Conservation (phyloP, 2,797 vertebrate genomes). For the Macrochelys suwanniensis region DNA sequence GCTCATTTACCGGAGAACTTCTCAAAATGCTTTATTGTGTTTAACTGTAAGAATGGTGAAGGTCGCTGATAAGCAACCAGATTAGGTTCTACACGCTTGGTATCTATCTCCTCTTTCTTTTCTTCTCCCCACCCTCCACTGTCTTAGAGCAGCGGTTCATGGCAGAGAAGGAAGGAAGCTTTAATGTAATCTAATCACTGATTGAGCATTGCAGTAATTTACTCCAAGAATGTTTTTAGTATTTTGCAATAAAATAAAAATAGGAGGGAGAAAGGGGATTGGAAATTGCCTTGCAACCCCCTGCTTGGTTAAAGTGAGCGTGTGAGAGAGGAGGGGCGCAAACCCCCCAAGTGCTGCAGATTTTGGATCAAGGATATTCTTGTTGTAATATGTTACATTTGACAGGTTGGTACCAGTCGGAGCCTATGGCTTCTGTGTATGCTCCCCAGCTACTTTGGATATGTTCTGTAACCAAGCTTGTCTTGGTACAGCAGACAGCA, state of each 20-base stretch:
- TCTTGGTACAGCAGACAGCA: neutral
- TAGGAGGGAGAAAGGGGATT: fast-evolving
- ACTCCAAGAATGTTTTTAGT: fast-evolving
- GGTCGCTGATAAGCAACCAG: fast-evolving
- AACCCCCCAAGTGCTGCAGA: fast-evolving
- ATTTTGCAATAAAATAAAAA: fast-evolving
- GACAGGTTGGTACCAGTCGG: neutral
- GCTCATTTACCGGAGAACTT: fast-evolving
- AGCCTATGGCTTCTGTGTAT: neutral
- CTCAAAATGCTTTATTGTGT: neutral
- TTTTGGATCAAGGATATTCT: neutral
- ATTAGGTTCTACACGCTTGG: neutral
- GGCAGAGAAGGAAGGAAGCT: neutral
- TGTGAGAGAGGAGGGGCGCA: fast-evolving
- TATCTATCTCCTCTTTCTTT: neutral
- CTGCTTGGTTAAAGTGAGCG: neutral
- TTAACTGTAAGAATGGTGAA: neutral
- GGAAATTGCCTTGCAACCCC: fast-evolving
- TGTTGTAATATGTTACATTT: fast-evolving
- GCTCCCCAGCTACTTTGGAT: neutral
- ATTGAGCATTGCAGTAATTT: fast-evolving
- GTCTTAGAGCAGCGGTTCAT: fast-evolving
- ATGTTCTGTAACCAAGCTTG: fast-evolving
- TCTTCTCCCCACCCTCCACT: neutral
- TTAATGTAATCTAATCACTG: fast-evolving